Conservation (phyloP, 2,797 vertebrate genomes). For the Odontamblyopus rebecca region DNA sequence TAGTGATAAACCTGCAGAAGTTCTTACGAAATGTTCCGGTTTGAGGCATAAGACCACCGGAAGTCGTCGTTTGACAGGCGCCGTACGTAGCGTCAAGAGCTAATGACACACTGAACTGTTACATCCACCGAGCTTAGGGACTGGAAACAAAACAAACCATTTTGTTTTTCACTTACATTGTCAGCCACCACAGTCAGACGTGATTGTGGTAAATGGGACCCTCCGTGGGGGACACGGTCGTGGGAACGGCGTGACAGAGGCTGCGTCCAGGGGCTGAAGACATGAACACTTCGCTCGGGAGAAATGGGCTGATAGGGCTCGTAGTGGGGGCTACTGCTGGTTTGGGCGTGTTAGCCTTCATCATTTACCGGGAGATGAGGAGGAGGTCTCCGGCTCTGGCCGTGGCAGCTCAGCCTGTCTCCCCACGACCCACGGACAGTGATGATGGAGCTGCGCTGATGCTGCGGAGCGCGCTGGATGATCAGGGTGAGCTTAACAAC, state of each 20-base stretch:
- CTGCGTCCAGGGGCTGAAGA: not conserved
- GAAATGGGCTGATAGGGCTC: conserved; percentile 65
- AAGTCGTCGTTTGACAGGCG: not conserved
- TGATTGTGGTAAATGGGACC: not conserved
- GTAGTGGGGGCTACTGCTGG: conserved; percentile 72
- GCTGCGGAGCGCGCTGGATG: conserved; percentile 28
- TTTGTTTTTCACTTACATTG: not conserved
- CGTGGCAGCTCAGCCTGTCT: conserved; percentile 4
- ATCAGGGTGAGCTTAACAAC: conserved; percentile 39
- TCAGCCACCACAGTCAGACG: not conserved
- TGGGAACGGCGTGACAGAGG: not conserved
- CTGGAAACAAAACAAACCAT: not conserved
- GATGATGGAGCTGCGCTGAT: conserved; percentile 24
- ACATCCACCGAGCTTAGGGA: no score
- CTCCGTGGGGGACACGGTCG: not conserved
- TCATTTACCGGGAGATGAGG: conserved; percentile 66
- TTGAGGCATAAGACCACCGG: not conserved
- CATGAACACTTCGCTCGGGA: conserved; percentile 69
- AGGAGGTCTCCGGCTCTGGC: conserved; percentile 39
- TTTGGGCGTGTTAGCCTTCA: conserved; percentile 65
- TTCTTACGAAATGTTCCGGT: not conserved
- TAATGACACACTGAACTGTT: not conserved
- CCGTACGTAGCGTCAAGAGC: not conserved
- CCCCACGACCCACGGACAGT: not conserved
- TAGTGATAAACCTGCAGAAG: not conserved